These are phyloP conservation scores for Anastrepha ludens DNA, from an alignment of 1,140 invertebrate genomes.

Conservation along the genomic window DNA sequence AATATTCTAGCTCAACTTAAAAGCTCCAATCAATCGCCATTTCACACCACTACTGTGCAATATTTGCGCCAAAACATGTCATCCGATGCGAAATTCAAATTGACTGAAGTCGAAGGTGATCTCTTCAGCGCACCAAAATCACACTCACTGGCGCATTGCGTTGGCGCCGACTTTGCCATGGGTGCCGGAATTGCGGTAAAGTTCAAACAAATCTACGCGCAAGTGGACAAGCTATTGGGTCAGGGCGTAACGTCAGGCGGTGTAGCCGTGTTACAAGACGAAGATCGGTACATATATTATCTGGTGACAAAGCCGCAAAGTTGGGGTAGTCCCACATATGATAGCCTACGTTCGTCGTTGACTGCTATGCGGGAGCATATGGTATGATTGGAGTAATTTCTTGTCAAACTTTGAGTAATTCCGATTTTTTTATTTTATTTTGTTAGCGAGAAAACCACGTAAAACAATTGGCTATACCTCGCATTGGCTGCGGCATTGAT, in stretches of 20 bases:
- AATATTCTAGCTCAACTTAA: neutral
- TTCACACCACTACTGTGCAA: slow-evolving; percentile 7
- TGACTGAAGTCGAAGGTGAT: slow-evolving; percentile 76
- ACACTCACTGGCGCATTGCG: slow-evolving; percentile 79
- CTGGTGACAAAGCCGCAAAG: slow-evolving; percentile 75
- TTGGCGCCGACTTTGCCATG: slow-evolving; percentile 79
- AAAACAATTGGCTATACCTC: slow-evolving; percentile 77
- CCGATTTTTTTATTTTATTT: slow-evolving; percentile 57
- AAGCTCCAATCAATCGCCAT: neutral
- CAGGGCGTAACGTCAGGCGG: slow-evolving; percentile 74
- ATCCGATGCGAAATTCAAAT: slow-evolving; percentile 69
- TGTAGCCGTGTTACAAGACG: slow-evolving; percentile 76
- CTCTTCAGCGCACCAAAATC: slow-evolving; percentile 77
- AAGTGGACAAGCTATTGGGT: slow-evolving; percentile 68
- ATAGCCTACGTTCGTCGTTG: slow-evolving; percentile 73
- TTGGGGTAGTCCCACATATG: slow-evolving; percentile 75
- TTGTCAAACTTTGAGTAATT: neutral
- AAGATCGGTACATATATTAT: slow-evolving; percentile 78
- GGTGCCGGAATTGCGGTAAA: slow-evolving; percentile 79
- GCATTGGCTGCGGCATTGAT: slow-evolving; percentile 81
- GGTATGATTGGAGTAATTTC: slow-evolving; percentile 53
- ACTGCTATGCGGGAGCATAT: slow-evolving; percentile 74
- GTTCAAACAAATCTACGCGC: slow-evolving; percentile 74
- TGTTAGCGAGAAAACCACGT: slow-evolving; percentile 73
- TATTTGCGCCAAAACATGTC: slow-evolving; percentile 66